Base-by-base conservation (phyloP, 1,140 invertebrate species). In the Andricus grossulariae region DNA sequence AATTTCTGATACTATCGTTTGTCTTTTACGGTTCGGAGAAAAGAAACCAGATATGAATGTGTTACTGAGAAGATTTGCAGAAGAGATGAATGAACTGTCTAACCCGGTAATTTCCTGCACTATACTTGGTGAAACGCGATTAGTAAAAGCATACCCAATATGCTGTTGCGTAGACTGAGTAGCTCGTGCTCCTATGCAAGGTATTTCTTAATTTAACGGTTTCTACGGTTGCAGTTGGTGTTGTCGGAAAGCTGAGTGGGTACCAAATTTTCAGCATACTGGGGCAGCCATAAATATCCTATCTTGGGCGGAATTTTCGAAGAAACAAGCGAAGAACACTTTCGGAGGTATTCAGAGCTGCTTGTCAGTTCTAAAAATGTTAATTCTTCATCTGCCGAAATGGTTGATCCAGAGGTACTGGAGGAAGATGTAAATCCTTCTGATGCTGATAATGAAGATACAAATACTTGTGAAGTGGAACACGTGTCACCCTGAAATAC, bases 171-270 rank as follows among this genome's bases (percentile, higher is more conserved):
- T 74, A 1, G 76, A 77, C 21, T 70, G 71, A 0, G 55, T 71
- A 50, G 76, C 76, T n/a, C 71, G 76, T 45, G 57, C 76, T 7
- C 71, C 76, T 0, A 78, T 74, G 72, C 76, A 74, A 16, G 76
- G 76, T 10, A 8, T 78, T 1, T 15, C 70, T 25, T 50, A 71
- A 50, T 74, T 45, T 15, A 74, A 72, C 15, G 73, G 77, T 12
- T 5, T n/a, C 3, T 74, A 15, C 57, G 77, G 66, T 0, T 78
- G 77, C 45, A 72, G 16, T 32, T 78, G n/a, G n/a, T n/a, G n/a
- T n/a, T n/a, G n/a, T n/a, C n/a, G n/a, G n/a, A n/a, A n/a, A n/a
- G n/a, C n/a, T 66, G 73, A 74, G 72, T n/a, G 3, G 57, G 3
- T 51, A 78, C 50, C 50, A 57, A 45, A 18, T 1, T 18, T 16